Conservation (phyloP, 2,797 vertebrate genomes). For the Synaphobranchus kaupii region DNA sequence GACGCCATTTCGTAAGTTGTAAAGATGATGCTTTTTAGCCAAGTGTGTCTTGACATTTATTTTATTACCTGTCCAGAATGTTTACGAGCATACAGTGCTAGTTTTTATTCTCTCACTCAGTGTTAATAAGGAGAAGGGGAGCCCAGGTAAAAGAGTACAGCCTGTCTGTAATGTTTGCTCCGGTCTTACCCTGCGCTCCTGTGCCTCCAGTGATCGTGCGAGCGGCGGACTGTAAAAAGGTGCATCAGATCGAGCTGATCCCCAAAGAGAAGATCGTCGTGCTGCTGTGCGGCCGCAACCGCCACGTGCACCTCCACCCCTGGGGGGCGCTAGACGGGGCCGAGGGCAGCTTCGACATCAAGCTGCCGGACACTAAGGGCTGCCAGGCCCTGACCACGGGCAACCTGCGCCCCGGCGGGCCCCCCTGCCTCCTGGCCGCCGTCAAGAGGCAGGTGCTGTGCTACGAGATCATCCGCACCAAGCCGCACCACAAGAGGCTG, state of each 20-base stretch:
- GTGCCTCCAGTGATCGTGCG: slow-evolving; percentile 86
- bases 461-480: slow-evolving; percentile 86
- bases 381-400: slow-evolving; percentile 87
- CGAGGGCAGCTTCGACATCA: slow-evolving; percentile 82
- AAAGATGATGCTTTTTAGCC: not conserved
- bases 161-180: not conserved
- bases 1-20: not conserved
- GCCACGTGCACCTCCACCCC: slow-evolving; percentile 87
- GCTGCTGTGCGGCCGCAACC: slow-evolving; percentile 88
- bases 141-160: not conserved
- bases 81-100: not conserved
- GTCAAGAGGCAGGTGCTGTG: slow-evolving; percentile 89
- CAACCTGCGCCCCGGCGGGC: slow-evolving; percentile 73
- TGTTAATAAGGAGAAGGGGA: not conserved
- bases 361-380: slow-evolving; percentile 91
- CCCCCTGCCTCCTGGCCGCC: slow-evolving; percentile 85
- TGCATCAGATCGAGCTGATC: slow-evolving; percentile 89
- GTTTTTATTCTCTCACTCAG: not conserved
- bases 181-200: not conserved
- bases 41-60: not conserved
- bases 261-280: slow-evolving; percentile 86
- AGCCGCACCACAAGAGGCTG: slow-evolving; percentile 84
- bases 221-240: slow-evolving; percentile 92
- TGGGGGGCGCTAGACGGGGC: slow-evolving; percentile 89
- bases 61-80: not conserved